Conservation (phyloP, 2,113 vertebrate genomes). For the Orthonyx spaldingii region DNA sequence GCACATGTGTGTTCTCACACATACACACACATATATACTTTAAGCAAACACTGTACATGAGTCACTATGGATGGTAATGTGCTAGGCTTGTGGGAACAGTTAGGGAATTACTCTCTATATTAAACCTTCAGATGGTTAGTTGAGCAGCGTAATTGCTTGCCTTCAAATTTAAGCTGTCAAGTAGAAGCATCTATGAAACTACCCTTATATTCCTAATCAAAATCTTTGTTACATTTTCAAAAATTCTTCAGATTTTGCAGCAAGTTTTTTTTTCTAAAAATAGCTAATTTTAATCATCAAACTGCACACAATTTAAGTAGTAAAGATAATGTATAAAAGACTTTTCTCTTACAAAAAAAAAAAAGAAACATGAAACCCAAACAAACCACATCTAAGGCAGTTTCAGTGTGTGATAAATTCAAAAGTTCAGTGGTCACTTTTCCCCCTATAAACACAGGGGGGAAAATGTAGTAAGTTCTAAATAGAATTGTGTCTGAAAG, state of each 20-base stretch:
- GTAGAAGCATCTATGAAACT: constrained; percentile 30
- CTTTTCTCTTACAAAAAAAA: constrained; percentile 54
- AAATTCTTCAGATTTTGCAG: constrained; percentile 55
- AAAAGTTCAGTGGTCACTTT: constrained; percentile 24
- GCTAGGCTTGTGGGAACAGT: neutral
- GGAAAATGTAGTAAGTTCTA: neutral
- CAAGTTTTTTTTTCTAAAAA: constrained; percentile 41
- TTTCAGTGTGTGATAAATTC: constrained; percentile 42
- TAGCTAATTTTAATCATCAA: constrained; percentile 62
- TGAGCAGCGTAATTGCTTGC: neutral
- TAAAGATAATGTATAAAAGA: constrained; percentile 66
- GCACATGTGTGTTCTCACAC: neutral
- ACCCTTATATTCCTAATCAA: constrained; percentile 39
- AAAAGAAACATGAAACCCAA: constrained; percentile 38
- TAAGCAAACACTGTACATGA: neutral
- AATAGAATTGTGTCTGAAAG: constrained; percentile 24
- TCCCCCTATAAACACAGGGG: neutral
- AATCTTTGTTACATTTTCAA: constrained; percentile 50
- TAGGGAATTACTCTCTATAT: constrained; percentile 2
- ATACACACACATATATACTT: neutral
- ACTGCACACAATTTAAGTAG: constrained; percentile 50
- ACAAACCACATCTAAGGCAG: constrained; percentile 49
- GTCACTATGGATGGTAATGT: constrained; percentile 2
- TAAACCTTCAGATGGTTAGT: constrained; percentile 2
- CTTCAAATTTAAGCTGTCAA: constrained; percentile 47